Conservation (phyloP, 2,888 invertebrate genomes). For the Dolichomitus sp. region DNA sequence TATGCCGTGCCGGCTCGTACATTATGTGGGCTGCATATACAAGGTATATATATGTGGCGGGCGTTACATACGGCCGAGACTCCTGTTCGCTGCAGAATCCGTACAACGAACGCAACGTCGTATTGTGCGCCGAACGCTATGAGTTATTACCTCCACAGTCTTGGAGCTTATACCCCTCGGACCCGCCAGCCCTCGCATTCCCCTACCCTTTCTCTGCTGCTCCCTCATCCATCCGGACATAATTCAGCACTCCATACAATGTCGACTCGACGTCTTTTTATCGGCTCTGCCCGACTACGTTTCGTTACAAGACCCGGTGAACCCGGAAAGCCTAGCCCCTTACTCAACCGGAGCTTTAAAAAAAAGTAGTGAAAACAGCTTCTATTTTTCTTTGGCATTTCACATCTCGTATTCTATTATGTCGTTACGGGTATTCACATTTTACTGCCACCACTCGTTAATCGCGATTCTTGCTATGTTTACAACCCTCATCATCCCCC, state of each 20-base stretch:
- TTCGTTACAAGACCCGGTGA: conserved; percentile 73
- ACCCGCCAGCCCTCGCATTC: conserved; percentile 64
- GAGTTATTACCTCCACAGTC: conserved; percentile 84
- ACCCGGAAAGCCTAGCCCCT: conserved; percentile 14
- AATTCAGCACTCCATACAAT: conserved; percentile 82
- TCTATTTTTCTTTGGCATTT: not conserved
- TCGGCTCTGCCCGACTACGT: conserved; percentile 73
- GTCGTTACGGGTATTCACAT: not conserved
- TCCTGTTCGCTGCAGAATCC: conserved; percentile 83
- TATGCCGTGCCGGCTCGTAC: conserved; percentile 31
- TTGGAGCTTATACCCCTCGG: conserved; percentile 68
- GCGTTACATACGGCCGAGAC: conserved; percentile 59
- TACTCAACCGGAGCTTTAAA: not conserved
- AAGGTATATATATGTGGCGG: conserved; percentile 22
- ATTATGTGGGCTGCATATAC: conserved; percentile 42
- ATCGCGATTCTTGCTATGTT: conserved; percentile 30
- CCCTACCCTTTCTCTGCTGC: conserved; percentile 64
- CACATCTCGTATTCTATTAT: not conserved
- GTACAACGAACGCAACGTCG: conserved; percentile 82
- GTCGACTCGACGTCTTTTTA: conserved; percentile 70
- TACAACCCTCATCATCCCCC: conserved; percentile 28
- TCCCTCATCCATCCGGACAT: conserved; percentile 74
- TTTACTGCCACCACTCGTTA: conserved; percentile 2
- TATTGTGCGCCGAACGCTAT: conserved; percentile 83
- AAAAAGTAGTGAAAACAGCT: not conserved